Evolutionary conservation across 1,140 invertebrate genomes (phyloP).

Genomic region (Apis mellifera): DNA sequence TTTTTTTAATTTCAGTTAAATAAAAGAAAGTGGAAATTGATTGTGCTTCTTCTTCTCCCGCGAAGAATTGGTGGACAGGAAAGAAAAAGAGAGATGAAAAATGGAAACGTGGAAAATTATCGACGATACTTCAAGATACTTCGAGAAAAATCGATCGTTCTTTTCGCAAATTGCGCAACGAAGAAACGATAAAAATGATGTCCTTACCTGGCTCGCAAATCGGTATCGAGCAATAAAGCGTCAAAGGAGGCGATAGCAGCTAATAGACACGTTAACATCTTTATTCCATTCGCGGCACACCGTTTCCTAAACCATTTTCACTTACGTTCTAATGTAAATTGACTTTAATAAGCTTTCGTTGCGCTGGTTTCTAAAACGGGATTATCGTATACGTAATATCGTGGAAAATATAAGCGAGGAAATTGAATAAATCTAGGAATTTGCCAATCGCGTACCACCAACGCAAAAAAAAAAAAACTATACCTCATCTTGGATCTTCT

Average conservation of each 20-base stretch:
- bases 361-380: not conserved
- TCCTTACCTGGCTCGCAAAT: constrained; percentile 1
- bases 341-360: not conserved
- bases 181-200: constrained; percentile 8
- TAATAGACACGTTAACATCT: constrained; percentile 33
- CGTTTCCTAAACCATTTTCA: constrained; percentile 3
- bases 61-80: too few species aligned
- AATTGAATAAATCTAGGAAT: not conserved
- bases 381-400: not conserved
- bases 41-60: too few species aligned
- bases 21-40: too few species aligned
- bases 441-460: not conserved
- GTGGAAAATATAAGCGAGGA: not conserved
- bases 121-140: not conserved
- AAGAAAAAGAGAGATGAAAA: not conserved
- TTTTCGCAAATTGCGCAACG: not conserved
- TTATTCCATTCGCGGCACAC: not conserved
- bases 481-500: not conserved
- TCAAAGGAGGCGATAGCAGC: constrained; percentile 15
- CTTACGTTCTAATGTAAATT: constrained; percentile 13
- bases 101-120: not conserved
- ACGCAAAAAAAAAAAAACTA: not conserved
- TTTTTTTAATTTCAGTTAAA: not conserved
- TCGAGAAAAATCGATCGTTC: not conserved
- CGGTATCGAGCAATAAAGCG: constrained; percentile 34